Conservation (phyloP, 2,888 invertebrate genomes). For the Dryococelus australis region DNA sequence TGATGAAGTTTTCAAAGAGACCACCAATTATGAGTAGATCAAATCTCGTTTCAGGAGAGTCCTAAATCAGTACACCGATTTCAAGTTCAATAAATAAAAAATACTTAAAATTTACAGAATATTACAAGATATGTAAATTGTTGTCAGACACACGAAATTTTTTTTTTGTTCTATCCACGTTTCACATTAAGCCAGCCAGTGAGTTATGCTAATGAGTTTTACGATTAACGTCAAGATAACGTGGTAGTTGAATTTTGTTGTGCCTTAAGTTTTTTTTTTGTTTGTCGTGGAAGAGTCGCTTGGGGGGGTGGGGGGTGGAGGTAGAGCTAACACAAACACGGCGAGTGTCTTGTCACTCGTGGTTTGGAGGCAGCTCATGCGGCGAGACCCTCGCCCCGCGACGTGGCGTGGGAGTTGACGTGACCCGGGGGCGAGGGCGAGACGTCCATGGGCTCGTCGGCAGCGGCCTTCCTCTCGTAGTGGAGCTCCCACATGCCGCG, state of each 20-base stretch:
- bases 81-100: constrained; percentile 37
- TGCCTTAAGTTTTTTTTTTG: too few relatives aligned
- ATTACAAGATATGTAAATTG: constrained; percentile 41
- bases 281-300: too few relatives aligned
- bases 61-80: constrained; percentile 26
- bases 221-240: background rate
- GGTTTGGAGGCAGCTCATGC: too few relatives aligned
- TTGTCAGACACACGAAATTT: background rate
- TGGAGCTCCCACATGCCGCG: constrained; percentile 65
- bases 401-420: constrained; percentile 59
- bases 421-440: constrained; percentile 53
- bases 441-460: constrained; percentile 51
- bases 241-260: background rate
- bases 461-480: constrained; percentile 63
- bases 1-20: constrained; percentile 37
- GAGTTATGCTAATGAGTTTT: background rate
- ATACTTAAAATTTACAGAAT: constrained; percentile 36
- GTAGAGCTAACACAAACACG: too few relatives aligned
- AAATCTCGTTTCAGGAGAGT: constrained; percentile 12
- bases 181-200: constrained; percentile 5
- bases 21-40: constrained; percentile 32
- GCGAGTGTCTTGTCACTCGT: too few relatives aligned
- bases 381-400: constrained; percentile 75
- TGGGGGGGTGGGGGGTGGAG: too few relatives aligned
- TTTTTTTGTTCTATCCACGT: background rate